phyloP scores from a whole-genome alignment of 2,113 vertebrate species.

The Baryphthengus martii region DNA sequence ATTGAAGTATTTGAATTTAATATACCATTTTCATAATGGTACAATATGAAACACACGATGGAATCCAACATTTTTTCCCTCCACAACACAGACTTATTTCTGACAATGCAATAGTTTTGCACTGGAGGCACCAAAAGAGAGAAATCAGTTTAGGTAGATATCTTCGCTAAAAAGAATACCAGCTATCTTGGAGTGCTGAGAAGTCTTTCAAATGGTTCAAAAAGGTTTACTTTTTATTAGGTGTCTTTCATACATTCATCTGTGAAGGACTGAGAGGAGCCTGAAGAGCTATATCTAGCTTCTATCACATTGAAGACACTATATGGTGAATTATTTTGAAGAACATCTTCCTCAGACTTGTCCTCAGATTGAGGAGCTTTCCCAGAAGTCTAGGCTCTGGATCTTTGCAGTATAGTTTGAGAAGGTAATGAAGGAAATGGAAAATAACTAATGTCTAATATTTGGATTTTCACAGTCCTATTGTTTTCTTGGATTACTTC shows the following conservation, averaged over 20 bases:
- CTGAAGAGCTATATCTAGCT: background rate
- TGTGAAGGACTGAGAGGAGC: background rate
- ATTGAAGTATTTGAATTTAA: slow-evolving; percentile 42
- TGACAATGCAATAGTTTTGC: background rate
- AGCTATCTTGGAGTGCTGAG: background rate
- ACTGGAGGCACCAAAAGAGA: background rate
- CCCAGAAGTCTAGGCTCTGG: background rate
- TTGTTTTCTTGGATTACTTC: background rate
- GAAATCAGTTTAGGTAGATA: background rate
- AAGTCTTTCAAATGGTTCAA: background rate
- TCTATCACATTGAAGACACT: background rate
- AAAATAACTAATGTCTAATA: background rate
- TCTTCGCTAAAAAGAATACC: background rate
- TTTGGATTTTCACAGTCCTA: background rate
- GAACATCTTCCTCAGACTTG: background rate
- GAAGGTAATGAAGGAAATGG: background rate
- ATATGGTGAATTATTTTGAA: background rate
- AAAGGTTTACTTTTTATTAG: background rate
- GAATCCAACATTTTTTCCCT: background rate
- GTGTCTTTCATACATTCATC: background rate
- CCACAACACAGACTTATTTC: background rate
- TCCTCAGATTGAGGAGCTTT: background rate
- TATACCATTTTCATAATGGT: slow-evolving; percentile 34
- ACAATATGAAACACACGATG: background rate
- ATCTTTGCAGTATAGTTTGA: background rate